Conservation (phyloP, 2,113 vertebrate genomes). For the Manacus vitellinus region DNA sequence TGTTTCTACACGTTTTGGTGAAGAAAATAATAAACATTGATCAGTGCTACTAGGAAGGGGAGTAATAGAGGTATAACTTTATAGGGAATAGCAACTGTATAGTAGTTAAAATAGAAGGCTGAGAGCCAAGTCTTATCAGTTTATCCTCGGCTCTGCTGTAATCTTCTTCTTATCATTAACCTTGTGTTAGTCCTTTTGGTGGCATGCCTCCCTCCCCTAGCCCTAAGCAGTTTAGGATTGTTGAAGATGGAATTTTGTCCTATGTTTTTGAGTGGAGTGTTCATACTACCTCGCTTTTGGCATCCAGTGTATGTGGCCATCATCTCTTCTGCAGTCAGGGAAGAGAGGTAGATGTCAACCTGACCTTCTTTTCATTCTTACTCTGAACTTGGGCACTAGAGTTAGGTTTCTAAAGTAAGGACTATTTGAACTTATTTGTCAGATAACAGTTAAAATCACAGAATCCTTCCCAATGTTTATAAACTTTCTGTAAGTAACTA, state of each 20-base stretch:
- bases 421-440: neutral
- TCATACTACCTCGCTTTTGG: neutral
- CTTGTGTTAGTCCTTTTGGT: slow-evolving; percentile 19
- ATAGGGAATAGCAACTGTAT: neutral
- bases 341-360: neutral
- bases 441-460: neutral
- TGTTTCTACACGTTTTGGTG: neutral
- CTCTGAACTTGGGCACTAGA: neutral
- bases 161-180: slow-evolving; percentile 53
- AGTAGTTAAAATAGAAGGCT: slow-evolving; percentile 39
- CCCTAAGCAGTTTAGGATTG: neutral
- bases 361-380: neutral
- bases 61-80: neutral
- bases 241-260: slow-evolving; percentile 35
- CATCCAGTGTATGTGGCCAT: neutral
- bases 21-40: neutral
- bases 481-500: neutral
- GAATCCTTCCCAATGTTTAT: neutral
- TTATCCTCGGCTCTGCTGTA: slow-evolving; percentile 11
- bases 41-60: neutral
- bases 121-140: slow-evolving; percentile 17
- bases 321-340: neutral
- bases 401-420: neutral
- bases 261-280: neutral
- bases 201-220: neutral